These are phyloP conservation scores for Darevskia mixta DNA, from an alignment of 2,797 vertebrate genomes.

Conservation along the genomic window DNA sequence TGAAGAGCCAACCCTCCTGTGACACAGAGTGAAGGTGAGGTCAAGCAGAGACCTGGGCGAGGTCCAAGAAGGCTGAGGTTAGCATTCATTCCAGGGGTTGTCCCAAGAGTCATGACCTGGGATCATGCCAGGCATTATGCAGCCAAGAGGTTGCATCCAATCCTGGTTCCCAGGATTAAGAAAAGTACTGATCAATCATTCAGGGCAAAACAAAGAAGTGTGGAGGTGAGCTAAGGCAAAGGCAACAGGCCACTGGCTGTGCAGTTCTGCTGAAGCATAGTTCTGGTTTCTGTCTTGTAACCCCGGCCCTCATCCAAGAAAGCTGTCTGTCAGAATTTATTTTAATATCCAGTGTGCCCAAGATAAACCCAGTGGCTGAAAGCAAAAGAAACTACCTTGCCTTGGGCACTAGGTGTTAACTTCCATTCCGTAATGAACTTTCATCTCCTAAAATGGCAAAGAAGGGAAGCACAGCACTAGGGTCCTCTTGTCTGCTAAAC, in stretches of 20 bases:
- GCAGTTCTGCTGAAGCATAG: constrained; percentile 1
- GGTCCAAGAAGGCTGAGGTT: constrained; percentile 13
- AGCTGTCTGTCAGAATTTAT: constrained; percentile 16
- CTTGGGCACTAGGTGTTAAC: neutral
- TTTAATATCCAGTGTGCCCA: constrained; percentile 8
- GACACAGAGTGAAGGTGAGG: neutral
- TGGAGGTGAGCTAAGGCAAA: constrained; percentile 14
- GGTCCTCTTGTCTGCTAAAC: neutral
- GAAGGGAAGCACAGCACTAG: neutral
- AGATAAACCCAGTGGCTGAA: neutral
- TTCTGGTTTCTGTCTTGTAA: constrained; percentile 35
- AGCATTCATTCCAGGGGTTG: constrained; percentile 16
- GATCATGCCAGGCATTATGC: constrained; percentile 4
- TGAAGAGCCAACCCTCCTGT: neutral
- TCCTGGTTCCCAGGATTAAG: neutral
- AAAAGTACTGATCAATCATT: neutral
- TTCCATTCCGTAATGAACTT: neutral
- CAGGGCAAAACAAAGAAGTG: neutral
- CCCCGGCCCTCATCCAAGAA: constrained; percentile 22
- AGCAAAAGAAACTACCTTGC: neutral
- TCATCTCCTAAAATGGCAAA: neutral
- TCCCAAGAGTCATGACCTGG: neutral
- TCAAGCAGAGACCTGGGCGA: constrained; percentile 6
- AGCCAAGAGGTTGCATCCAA: neutral
- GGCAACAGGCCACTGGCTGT: constrained; percentile 7